Evolutionary conservation across 2,888 invertebrate species (phyloP), one percentile per base, ranked within the genome.

Genomic region (Rhagonycha lutea): DNA sequence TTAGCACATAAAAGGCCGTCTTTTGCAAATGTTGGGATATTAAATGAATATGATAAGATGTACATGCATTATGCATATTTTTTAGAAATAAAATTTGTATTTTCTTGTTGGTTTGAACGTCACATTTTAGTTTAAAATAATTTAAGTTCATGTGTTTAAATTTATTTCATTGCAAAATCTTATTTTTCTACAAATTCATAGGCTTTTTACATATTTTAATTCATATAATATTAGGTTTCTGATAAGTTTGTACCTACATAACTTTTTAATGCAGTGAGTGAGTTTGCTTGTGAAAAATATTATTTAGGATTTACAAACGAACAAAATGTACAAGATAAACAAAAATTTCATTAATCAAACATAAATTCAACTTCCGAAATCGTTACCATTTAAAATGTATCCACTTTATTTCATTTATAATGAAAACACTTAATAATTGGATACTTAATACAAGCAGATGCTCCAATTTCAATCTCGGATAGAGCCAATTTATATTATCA

Each of bases 1-100:
- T 73, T 73, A 73, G 68, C 73, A 73, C 73, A 73, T 72, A 73
- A 73, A 73, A 61, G 68, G 47, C 61, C 23, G 70, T 29, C 70
- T 61, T 28, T 70, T 61, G 70, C 61, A 70, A 70, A 70, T 29
- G 62, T 61, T 18, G 62, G 14, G 14, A 7, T 28, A 61, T 18
- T 62, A 70, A 61, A 47, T 61, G 62, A 28, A 23, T 28, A 70
- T 70, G 61, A 61, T 62, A 70, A 29, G 70, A 70, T 61, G 29
- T 47, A 47, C 47, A 47, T 47, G 47, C 47, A 47, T 47, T 70
- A 70, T 70, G 28, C 70, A 70, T 70, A 70, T 70, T 70, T 70
- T 70, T 62, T 62, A 70, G 61, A 70, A 47, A 47, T 47, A 47
- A 47, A 47, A 47, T 47, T 47, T 47, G 47, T 47, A 47, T 47